Evolutionary conservation across 2,797 vertebrate species (phyloP).

Genomic region (Heteromormyrus szaboi): DNA sequence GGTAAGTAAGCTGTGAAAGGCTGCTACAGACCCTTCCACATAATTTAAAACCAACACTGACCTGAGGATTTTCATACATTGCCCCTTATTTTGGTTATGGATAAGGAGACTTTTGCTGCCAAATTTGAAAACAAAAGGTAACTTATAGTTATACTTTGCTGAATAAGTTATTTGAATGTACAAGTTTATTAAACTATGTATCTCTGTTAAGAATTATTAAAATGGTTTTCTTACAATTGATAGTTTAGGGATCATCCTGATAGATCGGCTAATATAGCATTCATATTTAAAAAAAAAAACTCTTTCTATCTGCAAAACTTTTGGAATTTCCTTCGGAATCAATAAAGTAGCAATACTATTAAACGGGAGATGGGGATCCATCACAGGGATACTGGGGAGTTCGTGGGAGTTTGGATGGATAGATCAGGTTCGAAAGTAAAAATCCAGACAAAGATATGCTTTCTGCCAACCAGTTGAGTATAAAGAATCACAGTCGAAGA

Average conservation of each 20-base stretch:
- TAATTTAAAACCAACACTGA: neutral
- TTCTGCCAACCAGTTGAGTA: neutral
- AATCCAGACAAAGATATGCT: neutral
- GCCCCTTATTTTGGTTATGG: neutral
- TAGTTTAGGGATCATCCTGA: neutral
- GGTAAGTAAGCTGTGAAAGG: neutral
- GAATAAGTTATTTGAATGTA: neutral
- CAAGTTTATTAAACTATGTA: neutral
- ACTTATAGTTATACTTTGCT: neutral
- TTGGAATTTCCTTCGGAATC: neutral
- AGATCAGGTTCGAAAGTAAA: neutral
- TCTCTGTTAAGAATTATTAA: neutral
- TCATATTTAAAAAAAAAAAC: neutral
- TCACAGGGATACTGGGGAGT: neutral
- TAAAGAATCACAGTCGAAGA: neutral
- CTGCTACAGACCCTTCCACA: neutral
- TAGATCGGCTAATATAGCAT: neutral
- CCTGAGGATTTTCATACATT: neutral
- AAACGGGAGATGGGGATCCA: neutral
- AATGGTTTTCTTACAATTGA: neutral
- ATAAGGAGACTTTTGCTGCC: neutral
- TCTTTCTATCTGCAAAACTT: neutral
- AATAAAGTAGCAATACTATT: neutral
- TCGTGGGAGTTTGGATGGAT: neutral
- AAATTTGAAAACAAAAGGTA: neutral